Conservation (phyloP, 2,797 vertebrate genomes). For the Chiroxiphia lanceolata region DNA sequence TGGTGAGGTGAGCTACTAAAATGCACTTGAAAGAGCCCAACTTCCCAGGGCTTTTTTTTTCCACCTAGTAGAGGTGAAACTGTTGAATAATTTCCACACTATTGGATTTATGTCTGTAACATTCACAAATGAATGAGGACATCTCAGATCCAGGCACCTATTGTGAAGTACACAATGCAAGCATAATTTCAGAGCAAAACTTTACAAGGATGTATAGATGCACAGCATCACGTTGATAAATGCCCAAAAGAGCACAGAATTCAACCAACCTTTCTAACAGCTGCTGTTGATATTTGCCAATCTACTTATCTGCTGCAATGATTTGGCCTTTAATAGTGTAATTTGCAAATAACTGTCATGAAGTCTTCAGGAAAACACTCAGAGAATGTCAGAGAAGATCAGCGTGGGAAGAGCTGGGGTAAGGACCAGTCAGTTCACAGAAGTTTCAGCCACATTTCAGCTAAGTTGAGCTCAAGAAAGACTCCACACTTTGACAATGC, state of each 20-base stretch:
- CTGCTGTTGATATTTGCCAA: background rate
- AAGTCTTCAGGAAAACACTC: background rate
- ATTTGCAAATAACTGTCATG: background rate
- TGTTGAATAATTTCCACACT: background rate
- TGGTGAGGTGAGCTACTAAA: background rate
- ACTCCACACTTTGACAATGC: background rate
- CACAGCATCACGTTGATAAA: background rate
- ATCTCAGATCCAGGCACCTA: background rate
- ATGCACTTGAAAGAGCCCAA: background rate
- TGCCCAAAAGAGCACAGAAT: background rate
- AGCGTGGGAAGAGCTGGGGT: accelerated
- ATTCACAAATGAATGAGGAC: background rate
- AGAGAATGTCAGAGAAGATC: background rate
- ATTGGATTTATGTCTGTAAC: background rate
- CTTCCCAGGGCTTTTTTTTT: background rate
- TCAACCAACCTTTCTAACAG: background rate
- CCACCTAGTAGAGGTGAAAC: background rate
- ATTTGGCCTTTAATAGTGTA: background rate
- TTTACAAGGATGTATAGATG: background rate
- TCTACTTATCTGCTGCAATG: background rate
- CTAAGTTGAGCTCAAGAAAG: background rate
- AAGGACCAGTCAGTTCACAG: background rate
- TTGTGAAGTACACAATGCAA: background rate
- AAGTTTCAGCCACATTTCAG: background rate
- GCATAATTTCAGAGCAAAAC: background rate